Evolutionary conservation across 2,888 invertebrate species (phyloP).

Genomic region (Elegia similella): DNA sequence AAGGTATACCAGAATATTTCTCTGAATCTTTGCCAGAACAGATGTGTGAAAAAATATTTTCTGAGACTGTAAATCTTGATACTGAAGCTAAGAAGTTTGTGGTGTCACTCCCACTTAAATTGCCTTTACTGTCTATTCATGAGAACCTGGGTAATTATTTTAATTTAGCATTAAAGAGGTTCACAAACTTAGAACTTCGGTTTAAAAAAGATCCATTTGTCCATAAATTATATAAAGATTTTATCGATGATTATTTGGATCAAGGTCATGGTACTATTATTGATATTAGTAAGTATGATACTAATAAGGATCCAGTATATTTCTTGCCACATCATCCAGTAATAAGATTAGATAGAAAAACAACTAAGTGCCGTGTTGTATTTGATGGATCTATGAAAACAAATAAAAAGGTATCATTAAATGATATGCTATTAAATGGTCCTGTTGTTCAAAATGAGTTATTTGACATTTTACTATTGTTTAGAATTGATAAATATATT

Average conservation of each 20-base stretch:
- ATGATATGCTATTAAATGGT: constrained; percentile 27
- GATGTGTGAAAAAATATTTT: no score
- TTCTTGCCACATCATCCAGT: constrained; percentile 35
- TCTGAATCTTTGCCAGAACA: no score
- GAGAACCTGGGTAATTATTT: no score
- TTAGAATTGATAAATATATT: constrained; percentile 24
- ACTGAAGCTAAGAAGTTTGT: no score
- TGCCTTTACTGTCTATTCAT: no score
- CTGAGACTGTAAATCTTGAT: no score
- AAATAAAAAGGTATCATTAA: constrained; percentile 19
- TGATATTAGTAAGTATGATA: constrained; percentile 16
- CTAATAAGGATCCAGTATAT: constrained; percentile 20
- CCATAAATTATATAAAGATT: constrained; percentile 19
- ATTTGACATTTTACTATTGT: constrained; percentile 26
- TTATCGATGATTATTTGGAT: constrained; percentile 21
- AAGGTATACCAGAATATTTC: no score
- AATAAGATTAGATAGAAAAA: constrained; percentile 25
- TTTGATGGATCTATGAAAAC: constrained; percentile 30
- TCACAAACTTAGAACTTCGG: no score
- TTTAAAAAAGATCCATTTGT: background rate
- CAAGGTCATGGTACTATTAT: constrained; percentile 17
- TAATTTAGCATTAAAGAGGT: background rate
- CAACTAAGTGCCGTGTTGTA: constrained; percentile 32
- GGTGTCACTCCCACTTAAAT: no score
- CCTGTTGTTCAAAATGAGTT: constrained; percentile 27